Percentiles rank a stretch among this genome's conserved stretches.
phyloP scores from a whole-genome alignment of 2,797 vertebrate species.

The Silurus aristotelis region DNA sequence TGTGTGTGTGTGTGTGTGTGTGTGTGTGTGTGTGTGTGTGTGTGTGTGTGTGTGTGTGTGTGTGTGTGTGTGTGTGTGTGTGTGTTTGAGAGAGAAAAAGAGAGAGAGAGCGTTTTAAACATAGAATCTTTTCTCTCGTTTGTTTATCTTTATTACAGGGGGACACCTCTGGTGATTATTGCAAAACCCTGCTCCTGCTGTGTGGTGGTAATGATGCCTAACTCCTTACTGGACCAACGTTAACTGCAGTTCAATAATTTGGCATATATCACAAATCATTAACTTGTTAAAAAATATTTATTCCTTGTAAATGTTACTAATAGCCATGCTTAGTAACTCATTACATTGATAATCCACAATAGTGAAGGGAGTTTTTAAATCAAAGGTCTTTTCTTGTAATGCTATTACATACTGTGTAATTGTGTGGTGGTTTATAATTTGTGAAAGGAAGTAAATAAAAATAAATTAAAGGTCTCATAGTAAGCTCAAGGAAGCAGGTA shows the following conservation, averaged over 20 bases:
- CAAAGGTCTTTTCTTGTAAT: background rate
- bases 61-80: too few species aligned
- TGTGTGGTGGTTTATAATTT: background rate
- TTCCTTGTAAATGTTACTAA: conserved; percentile 6
- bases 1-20: too few species aligned
- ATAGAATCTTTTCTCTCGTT: background rate
- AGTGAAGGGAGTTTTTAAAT: background rate
- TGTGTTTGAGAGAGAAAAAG: too few species aligned
- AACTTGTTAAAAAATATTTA: background rate
- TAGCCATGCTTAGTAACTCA: background rate
- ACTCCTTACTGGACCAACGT: conserved; percentile 20
- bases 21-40: too few species aligned
- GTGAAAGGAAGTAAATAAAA: background rate
- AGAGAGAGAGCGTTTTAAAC: too few species aligned
- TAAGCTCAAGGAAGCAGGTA: background rate
- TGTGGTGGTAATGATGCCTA: conserved; percentile 86
- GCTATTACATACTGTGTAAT: background rate
- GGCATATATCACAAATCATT: background rate
- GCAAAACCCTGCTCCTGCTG: conserved; percentile 84
- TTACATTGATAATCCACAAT: background rate
- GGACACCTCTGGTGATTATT: conserved; percentile 87
- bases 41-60: too few species aligned
- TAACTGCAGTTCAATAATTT: background rate
- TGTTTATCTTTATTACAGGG: conserved; percentile 72
- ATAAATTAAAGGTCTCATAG: background rate